Percentiles rank a stretch among this genome's conserved stretches.
Evolutionary conservation across 2,888 invertebrate genomes (phyloP).

Genomic region (Acrobasis consociella): DNA sequence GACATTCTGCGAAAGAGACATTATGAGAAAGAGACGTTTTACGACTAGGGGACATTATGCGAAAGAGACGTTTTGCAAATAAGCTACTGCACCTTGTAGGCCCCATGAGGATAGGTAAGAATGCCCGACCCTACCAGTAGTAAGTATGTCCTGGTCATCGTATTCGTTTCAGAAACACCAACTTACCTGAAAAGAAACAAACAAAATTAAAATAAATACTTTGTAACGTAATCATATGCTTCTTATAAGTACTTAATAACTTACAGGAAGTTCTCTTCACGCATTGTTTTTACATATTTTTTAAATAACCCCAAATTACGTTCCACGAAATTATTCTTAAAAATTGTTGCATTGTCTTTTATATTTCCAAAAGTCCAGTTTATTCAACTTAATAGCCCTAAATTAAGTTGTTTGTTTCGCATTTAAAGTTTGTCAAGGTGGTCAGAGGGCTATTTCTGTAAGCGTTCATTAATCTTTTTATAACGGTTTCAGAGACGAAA

Average conservation of each 20-base stretch:
- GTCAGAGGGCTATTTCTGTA: slow-evolving; percentile 19
- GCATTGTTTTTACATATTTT: neutral
- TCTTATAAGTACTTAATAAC: neutral
- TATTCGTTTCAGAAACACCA: neutral
- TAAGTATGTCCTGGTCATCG: no score
- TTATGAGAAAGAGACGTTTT: no score
- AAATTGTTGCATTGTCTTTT: neutral
- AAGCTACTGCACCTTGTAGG: no score
- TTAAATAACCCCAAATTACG: neutral
- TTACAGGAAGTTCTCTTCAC: neutral
- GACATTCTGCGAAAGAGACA: no score
- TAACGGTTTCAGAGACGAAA: neutral
- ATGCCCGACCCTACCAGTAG: no score
- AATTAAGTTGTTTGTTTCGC: neutral
- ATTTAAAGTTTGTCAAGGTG: neutral
- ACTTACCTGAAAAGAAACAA: neutral
- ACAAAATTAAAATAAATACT: neutral
- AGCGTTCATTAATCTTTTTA: slow-evolving; percentile 21
- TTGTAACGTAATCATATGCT: neutral
- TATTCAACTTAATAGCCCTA: neutral
- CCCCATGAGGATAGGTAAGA: no score
- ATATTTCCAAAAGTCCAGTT: neutral
- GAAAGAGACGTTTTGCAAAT: no score
- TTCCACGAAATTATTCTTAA: neutral
- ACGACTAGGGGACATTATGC: no score